A percentile compares a stretch with the other conserved stretches of the same genome.
Conservation (phyloP, 35 echinoderm and acorn worm species). For the Patiria miniata region DNA sequence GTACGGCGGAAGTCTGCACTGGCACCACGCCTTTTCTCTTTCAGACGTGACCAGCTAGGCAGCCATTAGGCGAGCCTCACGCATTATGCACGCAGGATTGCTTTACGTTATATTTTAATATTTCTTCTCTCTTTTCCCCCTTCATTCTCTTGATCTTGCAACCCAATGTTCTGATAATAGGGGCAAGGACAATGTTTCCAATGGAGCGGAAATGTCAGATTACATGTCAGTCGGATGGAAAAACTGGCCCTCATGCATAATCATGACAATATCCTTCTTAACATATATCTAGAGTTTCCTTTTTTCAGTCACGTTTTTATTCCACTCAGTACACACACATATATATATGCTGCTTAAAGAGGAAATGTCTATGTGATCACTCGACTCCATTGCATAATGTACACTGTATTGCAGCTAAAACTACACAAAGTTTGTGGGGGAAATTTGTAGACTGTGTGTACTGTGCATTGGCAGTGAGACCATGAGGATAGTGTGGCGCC, state of each 20-base stretch:
- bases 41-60: neutral
- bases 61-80: conserved; percentile 1
- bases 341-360: too few relatives aligned
- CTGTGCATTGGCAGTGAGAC: neutral
- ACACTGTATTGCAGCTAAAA: too few relatives aligned
- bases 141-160: too few relatives aligned
- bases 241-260: neutral
- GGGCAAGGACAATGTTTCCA: conserved; percentile 2
- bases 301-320: too few relatives aligned
- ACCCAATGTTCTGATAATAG: neutral
- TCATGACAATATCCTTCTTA: too few relatives aligned
- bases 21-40: neutral
- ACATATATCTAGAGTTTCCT: too few relatives aligned
- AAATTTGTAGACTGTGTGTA: too few relatives aligned
- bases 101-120: neutral
- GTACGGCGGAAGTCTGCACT: conserved; percentile 1
- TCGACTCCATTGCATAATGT: too few relatives aligned
- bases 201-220: neutral
- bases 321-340: too few relatives aligned
- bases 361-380: too few relatives aligned
- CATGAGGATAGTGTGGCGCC: neutral
- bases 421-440: too few relatives aligned
- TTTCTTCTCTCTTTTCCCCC: neutral
- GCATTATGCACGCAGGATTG: conserved; percentile 16
- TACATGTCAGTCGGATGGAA: neutral